Conservation (phyloP, 2,113 vertebrate genomes). For the Neotoma lepida region DNA sequence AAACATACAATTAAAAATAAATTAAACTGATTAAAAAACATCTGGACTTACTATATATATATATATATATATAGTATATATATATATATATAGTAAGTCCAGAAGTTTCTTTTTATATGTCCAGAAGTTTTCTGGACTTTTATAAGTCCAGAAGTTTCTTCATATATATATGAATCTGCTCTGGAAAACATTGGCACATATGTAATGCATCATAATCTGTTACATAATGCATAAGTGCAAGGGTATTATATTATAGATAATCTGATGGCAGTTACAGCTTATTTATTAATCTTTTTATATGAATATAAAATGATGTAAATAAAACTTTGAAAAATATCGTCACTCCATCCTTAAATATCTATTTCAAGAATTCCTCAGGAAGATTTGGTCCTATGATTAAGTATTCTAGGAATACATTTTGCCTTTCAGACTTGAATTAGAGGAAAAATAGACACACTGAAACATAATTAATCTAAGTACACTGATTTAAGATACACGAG, state of each 20-base stretch:
- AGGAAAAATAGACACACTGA: neutral
- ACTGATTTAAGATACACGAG: neutral
- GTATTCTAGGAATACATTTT: constrained; percentile 30
- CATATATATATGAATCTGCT: neutral
- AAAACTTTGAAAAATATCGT: neutral
- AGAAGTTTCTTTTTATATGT: too few relatives aligned
- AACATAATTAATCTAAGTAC: constrained; percentile 25
- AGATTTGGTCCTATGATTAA: constrained; percentile 14
- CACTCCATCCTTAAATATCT: constrained; percentile 21
- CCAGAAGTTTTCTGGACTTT: too few relatives aligned
- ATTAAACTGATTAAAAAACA: neutral
- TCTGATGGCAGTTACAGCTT: neutral
- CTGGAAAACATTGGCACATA: neutral
- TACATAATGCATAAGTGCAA: neutral
- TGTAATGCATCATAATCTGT: neutral
- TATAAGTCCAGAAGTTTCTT: too few relatives aligned
- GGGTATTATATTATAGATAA: constrained; percentile 3
- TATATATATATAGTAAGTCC: too few relatives aligned
- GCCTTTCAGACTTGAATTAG: constrained; percentile 5
- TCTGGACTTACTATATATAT: neutral
- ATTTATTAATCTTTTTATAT: constrained; percentile 8
- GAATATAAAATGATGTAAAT: neutral
- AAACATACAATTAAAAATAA: neutral
- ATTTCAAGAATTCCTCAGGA: constrained; percentile 21
- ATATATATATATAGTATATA: too few relatives aligned